Conservation (phyloP, 2,888 invertebrate species). For the Cephalotes varians region DNA sequence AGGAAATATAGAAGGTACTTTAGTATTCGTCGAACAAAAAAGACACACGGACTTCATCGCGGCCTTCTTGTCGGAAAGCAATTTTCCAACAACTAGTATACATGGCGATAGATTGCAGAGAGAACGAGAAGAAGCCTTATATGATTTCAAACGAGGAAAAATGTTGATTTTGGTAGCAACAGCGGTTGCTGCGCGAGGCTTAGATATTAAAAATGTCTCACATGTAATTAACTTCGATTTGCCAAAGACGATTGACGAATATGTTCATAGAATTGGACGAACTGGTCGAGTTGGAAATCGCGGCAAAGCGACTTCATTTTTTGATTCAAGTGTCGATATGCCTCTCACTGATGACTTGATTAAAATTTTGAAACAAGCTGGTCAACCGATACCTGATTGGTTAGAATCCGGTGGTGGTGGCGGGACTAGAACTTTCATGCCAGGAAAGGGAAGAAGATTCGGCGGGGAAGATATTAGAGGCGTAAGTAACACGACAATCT, state of each 20-base stretch:
- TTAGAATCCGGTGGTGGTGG: slow-evolving; percentile 86
- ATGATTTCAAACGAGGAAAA: slow-evolving; percentile 92
- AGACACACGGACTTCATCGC: slow-evolving; percentile 96
- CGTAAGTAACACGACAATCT: slow-evolving; percentile 86
- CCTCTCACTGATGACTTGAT: slow-evolving; percentile 89
- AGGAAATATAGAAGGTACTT: slow-evolving; percentile 86
- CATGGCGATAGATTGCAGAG: slow-evolving; percentile 91
- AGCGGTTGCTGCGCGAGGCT: slow-evolving; percentile 96
- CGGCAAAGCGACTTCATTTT: slow-evolving; percentile 96
- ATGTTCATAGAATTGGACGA: slow-evolving; percentile 97
- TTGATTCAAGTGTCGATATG: slow-evolving; percentile 88
- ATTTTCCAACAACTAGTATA: slow-evolving; percentile 90
- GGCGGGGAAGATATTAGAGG: slow-evolving; percentile 91
- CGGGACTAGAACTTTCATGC: slow-evolving; percentile 64
- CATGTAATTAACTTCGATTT: slow-evolving; percentile 98
- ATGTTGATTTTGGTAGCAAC: slow-evolving; percentile 96
- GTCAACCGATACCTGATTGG: slow-evolving; percentile 92
- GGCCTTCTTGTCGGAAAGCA: slow-evolving; percentile 92
- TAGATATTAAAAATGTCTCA: slow-evolving; percentile 95
- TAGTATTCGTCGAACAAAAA: slow-evolving; percentile 96
- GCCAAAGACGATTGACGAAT: slow-evolving; percentile 96
- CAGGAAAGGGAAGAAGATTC: slow-evolving; percentile 86
- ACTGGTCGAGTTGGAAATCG: slow-evolving; percentile 97
- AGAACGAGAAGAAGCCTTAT: slow-evolving; percentile 91
- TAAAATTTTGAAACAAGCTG: slow-evolving; percentile 92